Percentiles rank a stretch among this genome's conserved stretches.
Evolutionary conservation across 1,140 invertebrate species (phyloP).

Genomic region (Wasmannia auropunctata): DNA sequence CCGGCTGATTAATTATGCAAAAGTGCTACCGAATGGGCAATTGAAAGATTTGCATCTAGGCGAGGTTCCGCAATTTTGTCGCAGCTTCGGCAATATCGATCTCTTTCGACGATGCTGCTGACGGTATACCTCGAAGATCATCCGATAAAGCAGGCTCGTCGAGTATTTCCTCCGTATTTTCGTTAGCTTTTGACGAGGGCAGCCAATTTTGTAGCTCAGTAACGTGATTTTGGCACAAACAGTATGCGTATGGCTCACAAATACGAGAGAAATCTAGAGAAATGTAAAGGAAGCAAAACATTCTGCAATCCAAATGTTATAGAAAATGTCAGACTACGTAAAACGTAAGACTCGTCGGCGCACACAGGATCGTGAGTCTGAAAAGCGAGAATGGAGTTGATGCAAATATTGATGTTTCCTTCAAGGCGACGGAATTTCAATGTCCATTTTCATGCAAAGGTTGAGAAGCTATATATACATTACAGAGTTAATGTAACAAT

Average conservation of each 20-base stretch:
- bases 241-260: too few relatives aligned
- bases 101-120: background rate
- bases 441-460: background rate
- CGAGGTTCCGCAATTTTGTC: background rate
- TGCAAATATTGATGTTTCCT: constrained; percentile 26
- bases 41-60: constrained; percentile 28
- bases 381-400: constrained; percentile 1
- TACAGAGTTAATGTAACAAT: background rate
- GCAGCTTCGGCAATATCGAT: constrained; percentile 2
- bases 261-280: background rate
- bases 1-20: constrained; percentile 36
- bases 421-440: constrained; percentile 19
- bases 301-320: background rate
- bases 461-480: background rate
- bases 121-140: constrained; percentile 3
- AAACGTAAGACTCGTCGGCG: background rate
- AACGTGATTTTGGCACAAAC: constrained; percentile 15
- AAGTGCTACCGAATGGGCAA: constrained; percentile 13
- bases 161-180: background rate
- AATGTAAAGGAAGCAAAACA: background rate
- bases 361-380: background rate
- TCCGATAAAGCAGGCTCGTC: constrained; percentile 7
- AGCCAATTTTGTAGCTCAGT: background rate
- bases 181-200: constrained; percentile 3
- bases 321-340: background rate